phyloP scores from a whole-genome alignment of 2,797 vertebrate species.

The Pyrocephalus nanus region DNA sequence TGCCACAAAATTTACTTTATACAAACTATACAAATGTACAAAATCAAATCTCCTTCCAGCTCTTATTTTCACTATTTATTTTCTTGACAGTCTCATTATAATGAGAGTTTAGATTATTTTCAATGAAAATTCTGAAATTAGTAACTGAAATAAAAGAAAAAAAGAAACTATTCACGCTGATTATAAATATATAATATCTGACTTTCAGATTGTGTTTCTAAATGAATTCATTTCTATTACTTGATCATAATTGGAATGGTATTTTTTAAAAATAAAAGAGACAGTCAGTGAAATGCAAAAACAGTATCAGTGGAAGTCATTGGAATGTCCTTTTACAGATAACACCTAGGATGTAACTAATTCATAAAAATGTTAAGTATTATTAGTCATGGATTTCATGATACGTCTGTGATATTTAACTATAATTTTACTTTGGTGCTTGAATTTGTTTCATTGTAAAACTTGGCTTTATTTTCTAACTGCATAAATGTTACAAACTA shows the following conservation, averaged over 20 bases:
- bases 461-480: constrained; percentile 27
- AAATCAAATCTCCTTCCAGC: too few relatives aligned
- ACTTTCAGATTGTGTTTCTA: neutral
- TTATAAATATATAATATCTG: neutral
- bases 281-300: neutral
- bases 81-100: neutral
- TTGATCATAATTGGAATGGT: neutral
- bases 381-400: neutral
- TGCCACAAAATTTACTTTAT: neutral
- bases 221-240: neutral
- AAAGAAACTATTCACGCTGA: neutral
- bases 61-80: neutral
- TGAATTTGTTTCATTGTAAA: constrained; percentile 2
- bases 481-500: neutral
- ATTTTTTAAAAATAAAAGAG: neutral
- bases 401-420: neutral
- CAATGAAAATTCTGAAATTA: neutral
- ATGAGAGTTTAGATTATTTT: neutral
- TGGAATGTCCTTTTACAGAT: neutral
- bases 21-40: too few relatives aligned
- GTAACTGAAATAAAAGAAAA: neutral
- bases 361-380: neutral
- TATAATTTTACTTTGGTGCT: neutral
- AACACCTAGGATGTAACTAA: neutral
- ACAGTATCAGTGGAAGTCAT: neutral